Percentiles rank a stretch among this genome's conserved stretches.
Evolutionary conservation across 2,113 vertebrate genomes (phyloP).

Genomic region (Oreochromis spilurus): DNA sequence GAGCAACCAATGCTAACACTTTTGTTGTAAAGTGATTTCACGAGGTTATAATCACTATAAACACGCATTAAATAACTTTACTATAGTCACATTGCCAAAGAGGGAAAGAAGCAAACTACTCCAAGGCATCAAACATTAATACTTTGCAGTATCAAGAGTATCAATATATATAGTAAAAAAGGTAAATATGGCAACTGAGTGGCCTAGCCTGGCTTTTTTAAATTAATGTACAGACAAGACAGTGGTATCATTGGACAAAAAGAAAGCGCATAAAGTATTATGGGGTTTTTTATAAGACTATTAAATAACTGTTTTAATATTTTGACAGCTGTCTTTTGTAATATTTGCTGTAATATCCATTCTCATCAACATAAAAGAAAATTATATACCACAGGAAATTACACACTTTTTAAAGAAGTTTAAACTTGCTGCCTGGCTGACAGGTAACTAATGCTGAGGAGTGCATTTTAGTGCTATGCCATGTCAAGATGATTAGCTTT

Average conservation of each 20-base stretch:
- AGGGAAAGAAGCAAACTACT: not conserved
- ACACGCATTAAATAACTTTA: not conserved
- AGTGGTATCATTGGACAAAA: not conserved
- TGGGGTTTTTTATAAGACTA: rapidly evolving
- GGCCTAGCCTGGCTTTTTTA: not conserved
- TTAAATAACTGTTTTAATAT: not conserved
- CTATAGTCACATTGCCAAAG: not conserved
- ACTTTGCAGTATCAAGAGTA: not conserved
- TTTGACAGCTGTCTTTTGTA: not conserved
- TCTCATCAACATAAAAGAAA: not conserved
- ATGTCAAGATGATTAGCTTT: not conserved
- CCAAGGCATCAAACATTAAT: not conserved
- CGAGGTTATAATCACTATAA: not conserved
- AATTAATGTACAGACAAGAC: not conserved
- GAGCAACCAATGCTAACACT: not conserved
- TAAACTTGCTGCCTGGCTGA: not conserved
- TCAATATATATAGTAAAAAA: not conserved
- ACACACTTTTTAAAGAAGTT: not conserved
- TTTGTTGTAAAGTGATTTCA: not conserved
- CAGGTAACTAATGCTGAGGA: not conserved
- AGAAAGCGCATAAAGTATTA: not conserved
- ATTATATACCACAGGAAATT: not conserved
- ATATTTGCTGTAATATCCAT: not conserved
- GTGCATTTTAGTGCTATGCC: not conserved
- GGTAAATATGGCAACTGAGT: not conserved